Conservation (phyloP, 2,113 vertebrate species). For the Lampris incognitus region DNA sequence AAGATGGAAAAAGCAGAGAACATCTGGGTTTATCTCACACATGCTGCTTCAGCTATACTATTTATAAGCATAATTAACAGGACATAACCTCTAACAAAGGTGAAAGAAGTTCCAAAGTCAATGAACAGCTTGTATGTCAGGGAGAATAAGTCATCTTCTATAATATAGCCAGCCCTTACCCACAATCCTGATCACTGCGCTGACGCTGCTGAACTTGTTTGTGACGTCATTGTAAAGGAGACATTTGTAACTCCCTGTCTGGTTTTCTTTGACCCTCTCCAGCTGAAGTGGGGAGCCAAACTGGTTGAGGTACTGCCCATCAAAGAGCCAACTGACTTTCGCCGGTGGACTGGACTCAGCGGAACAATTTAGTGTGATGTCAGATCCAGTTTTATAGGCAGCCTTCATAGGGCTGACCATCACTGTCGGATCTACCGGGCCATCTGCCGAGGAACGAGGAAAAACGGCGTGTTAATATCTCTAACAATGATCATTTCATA, state of each 20-base stretch:
- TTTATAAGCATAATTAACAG: neutral
- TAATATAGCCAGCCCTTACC: slow-evolving; percentile 53
- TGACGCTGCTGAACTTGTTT: slow-evolving; percentile 36
- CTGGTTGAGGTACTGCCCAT: slow-evolving; percentile 39
- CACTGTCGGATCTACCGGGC: slow-evolving; percentile 67
- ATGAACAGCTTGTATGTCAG: no score
- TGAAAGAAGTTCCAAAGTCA: no score
- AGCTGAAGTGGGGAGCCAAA: slow-evolving; percentile 38
- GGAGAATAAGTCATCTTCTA: neutral
- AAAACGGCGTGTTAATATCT: neutral
- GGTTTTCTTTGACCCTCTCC: neutral
- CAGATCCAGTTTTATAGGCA: slow-evolving; percentile 58
- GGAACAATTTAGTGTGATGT: slow-evolving; percentile 71
- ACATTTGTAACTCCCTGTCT: slow-evolving; percentile 77
- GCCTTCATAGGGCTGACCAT: slow-evolving; percentile 21
- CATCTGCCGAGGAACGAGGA: slow-evolving; percentile 60
- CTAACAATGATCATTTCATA: no score
- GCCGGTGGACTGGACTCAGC: slow-evolving; percentile 69
- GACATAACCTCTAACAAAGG: no score
- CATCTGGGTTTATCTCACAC: neutral
- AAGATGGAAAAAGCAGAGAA: slow-evolving; percentile 9
- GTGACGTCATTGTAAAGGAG: slow-evolving; percentile 69
- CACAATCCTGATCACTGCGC: slow-evolving; percentile 46
- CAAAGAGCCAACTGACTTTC: slow-evolving; percentile 63
- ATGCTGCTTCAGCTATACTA: neutral